Base-by-base conservation (phyloP, 92 coral and sea anemone species). In the Epizoanthus stellaris region DNA sequence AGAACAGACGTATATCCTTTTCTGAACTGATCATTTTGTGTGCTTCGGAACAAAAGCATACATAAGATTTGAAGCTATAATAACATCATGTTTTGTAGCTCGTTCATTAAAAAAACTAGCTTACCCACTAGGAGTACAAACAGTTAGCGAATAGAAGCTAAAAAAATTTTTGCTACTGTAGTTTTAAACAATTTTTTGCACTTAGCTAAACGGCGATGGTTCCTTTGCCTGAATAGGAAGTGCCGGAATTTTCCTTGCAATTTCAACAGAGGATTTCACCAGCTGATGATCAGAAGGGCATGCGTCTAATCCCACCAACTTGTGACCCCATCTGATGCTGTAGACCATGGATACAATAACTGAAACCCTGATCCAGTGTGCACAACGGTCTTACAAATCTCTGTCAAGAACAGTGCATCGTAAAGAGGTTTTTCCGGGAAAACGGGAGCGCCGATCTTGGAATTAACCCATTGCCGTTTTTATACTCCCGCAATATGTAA, bases 181-280 rank as follows among this genome's bases (percentile, higher is more conserved):
- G 77, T 40, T n/a, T 6, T 85, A 58, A 73, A 71, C 86, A 4
- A 91, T 67, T 34, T 30, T 65, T 10, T 85, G 74, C 14, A 91
- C 80, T 13, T 70, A 40, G 70, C 84, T 88, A n/a, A 68, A 65
- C 15, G 71, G 39, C 54, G 90, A 19, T n/a, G 96, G 96, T 84
- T 93, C 86, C 85, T 93, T 93, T 14, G 92, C 88, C 61, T 76
- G 77, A 43, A 91, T 80, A 23, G 96, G 91, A 39, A 72, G 66
- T 9, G 82, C 87, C 45, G 90, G 75, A 12, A 38, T 63, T 15
- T 87, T 61, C 52, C 74, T 81, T 36, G 92, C 90, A 19, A 87
- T 90, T 75, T 93, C 94, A 0, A 88, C 40, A 5, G 86, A 70
- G 61, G 86, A 39, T 57, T 90, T 82, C 6, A 90, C 93, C 25